phyloP scores from a whole-genome alignment of 35 echinoderm and acorn worm species.

The Heliocidaris erythrogramma region DNA sequence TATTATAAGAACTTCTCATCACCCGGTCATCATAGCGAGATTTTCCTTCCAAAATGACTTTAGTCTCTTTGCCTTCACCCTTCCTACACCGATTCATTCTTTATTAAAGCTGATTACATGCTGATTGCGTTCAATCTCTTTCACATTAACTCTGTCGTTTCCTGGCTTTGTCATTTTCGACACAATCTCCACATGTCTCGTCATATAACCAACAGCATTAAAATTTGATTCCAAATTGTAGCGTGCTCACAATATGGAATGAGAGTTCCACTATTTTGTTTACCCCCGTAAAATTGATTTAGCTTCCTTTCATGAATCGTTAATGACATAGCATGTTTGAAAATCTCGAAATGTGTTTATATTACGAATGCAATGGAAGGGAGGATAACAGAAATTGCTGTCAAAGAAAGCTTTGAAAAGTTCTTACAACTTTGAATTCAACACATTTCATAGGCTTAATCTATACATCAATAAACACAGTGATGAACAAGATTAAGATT shows the following conservation, averaged over 20 bases:
- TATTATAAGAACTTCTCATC: not conserved
- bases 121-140: slow-evolving; percentile 10
- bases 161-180: not conserved
- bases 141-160: not conserved
- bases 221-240: not conserved
- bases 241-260: not conserved
- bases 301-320: too few relatives aligned
- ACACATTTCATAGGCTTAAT: too few relatives aligned
- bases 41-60: not conserved
- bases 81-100: not conserved
- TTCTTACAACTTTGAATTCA: too few relatives aligned
- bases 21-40: not conserved
- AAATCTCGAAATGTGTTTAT: too few relatives aligned
- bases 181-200: not conserved
- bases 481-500: too few relatives aligned
- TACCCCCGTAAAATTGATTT: not conserved
- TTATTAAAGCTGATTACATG: not conserved
- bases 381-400: too few relatives aligned
- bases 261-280: not conserved
- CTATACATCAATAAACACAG: too few relatives aligned
- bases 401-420: too few relatives aligned
- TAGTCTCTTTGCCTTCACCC: not conserved
- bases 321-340: not conserved
- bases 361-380: too few relatives aligned
- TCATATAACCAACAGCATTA: not conserved